Evolutionary conservation across 1,140 invertebrate genomes (phyloP).

Genomic region (Tetragnatha versicolor): DNA sequence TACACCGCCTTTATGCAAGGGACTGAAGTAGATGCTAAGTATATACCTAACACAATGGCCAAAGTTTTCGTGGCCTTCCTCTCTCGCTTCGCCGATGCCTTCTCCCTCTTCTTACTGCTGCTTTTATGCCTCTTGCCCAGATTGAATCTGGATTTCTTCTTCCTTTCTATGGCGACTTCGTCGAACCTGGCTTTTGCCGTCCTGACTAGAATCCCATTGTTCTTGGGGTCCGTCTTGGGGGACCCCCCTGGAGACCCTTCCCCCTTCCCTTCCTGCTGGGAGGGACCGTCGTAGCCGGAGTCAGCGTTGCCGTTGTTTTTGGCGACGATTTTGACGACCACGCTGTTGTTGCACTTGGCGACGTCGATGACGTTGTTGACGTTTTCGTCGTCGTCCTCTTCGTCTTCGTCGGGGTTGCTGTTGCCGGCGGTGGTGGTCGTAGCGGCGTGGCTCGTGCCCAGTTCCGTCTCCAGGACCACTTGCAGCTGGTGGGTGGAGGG

Average conservation of each 20-base stretch:
- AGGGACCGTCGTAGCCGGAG: conserved; percentile 49
- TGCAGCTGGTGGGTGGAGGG: not conserved
- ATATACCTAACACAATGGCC: conserved; percentile 95
- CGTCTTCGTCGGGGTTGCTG: conserved; percentile 33
- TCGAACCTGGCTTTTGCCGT: not conserved
- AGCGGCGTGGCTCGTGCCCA: no score
- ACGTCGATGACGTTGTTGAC: conserved; percentile 26
- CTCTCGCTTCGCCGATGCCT: conserved; percentile 93
- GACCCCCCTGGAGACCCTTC: not conserved
- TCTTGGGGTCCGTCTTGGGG: not conserved
- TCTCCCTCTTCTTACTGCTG: conserved; percentile 92
- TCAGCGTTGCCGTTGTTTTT: conserved; percentile 57
- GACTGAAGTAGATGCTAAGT: no score
- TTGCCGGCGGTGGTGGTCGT: conserved; percentile 54
- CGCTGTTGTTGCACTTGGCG: not conserved
- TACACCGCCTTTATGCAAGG: no score
- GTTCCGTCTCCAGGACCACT: conserved; percentile 23
- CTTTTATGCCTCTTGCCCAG: conserved; percentile 70
- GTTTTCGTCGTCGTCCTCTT: conserved; percentile 54
- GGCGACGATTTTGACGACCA: conserved; percentile 26
- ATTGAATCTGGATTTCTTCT: conserved; percentile 59
- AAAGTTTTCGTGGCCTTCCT: conserved; percentile 99
- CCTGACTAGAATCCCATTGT: conserved; percentile 19
- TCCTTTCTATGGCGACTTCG: not conserved
- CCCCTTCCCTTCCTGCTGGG: conserved; percentile 12